Evolutionary conservation across 1,140 invertebrate genomes (phyloP), one percentile per base, ranked within the genome.

Genomic region (Neotoxoptera formosana): DNA sequence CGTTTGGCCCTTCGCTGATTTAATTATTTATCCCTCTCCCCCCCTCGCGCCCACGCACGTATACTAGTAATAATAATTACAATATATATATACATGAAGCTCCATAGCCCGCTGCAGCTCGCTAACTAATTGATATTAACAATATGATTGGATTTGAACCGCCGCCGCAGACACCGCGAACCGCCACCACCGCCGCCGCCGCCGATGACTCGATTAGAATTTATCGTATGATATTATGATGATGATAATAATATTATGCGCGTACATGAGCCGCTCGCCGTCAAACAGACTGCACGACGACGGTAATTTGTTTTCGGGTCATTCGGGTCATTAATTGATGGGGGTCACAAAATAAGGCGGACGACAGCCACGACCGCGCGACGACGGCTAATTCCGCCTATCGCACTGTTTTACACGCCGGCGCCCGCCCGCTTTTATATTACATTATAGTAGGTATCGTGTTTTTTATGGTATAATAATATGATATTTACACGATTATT

Each of bases 101-200:
- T n/a, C 30, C 30, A 23, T 53, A 23, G 21, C 51, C 4, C 14
- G 30, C 60, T n/a, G 4, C n/a, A 76, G 60, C 60, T 34, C n/a
- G 60, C 30, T 76, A 76, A 76, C 60, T 76, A 76, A 76, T 76
- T 76, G 60, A 76, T 76, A 76, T 76, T 76, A 76, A 76, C 60
- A n/a, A 14, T 76, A n/a, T 76, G 60, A 76, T 76, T 76, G 60
- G 60, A 76, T 76, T 76, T 76, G 60, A 76, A 67, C 23, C 56
- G 23, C 60, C 25, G 9, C 60, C 60, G 60, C 60, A 67, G 60
- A 30, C 60, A 30, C 60, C 60, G 60, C 60, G 60, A n/a, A 76
- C 60, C 60, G 60, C 4, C n/a, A 14, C 14, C 11, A 7, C 60
- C 60, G 30, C 60, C 60, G 11, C 60, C 60, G 11, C 60, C 4